Percentiles rank a stretch among this genome's conserved stretches.
Evolutionary conservation across 2,113 vertebrate species (phyloP).

Genomic region (Hassar affinis): DNA sequence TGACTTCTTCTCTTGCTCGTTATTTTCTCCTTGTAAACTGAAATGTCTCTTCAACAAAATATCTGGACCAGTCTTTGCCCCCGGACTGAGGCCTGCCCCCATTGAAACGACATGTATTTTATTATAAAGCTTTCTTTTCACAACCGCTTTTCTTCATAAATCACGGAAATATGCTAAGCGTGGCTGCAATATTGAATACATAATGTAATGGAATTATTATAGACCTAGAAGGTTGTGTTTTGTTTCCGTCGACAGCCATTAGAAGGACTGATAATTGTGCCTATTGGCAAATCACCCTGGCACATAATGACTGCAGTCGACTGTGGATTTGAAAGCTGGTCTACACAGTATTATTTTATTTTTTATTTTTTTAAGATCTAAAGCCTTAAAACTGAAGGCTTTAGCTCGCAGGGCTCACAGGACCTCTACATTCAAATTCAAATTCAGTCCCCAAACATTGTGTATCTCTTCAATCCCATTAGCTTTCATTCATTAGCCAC

Average conservation of each 20-base stretch:
- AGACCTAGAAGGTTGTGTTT: neutral
- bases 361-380: neutral
- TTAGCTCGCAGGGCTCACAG: neutral
- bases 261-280: slow-evolving; percentile 13
- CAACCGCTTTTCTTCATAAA: neutral
- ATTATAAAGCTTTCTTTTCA: neutral
- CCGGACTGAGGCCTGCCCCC: neutral
- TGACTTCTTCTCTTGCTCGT: neutral
- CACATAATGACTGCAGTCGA: neutral
- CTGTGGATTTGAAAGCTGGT: neutral
- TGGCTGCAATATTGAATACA: neutral
- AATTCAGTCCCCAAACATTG: slow-evolving; percentile 16
- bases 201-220: slow-evolving; percentile 4
- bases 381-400: neutral
- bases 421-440: slow-evolving; percentile 7
- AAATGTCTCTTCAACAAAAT: neutral
- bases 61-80: neutral
- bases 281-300: slow-evolving; percentile 10
- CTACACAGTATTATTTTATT: neutral
- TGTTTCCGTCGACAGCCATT: neutral
- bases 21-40: neutral
- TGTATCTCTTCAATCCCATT: slow-evolving; percentile 26
- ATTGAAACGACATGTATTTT: neutral
- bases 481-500: slow-evolving; percentile 19
- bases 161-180: slow-evolving; percentile 5